Conservation (phyloP, 2,797 vertebrate species). For the Muscicapa striata region DNA sequence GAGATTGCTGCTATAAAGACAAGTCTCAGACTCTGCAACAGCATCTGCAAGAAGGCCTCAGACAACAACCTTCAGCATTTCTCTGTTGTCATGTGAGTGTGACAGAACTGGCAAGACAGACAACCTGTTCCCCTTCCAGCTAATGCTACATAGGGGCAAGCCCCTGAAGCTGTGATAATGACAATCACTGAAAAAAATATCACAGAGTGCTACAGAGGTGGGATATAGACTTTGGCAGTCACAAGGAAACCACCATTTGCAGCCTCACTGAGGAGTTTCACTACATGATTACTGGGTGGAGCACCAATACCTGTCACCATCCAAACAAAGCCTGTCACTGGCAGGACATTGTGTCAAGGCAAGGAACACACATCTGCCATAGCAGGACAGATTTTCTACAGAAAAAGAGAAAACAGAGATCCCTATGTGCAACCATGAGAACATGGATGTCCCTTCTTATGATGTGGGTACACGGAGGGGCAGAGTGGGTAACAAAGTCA, state of each 20-base stretch:
- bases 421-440: neutral
- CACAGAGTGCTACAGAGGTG: neutral
- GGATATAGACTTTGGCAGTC: neutral
- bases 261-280: neutral
- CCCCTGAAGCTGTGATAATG: neutral
- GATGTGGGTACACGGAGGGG: accelerated
- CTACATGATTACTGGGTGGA: neutral
- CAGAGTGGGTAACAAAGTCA: neutral
- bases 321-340: neutral
- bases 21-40: neutral
- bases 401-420: neutral
- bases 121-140: neutral
- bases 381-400: neutral
- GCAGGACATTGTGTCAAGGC: neutral
- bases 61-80: neutral
- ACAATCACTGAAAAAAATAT: neutral
- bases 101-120: neutral
- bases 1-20: neutral
- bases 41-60: neutral
- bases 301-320: neutral
- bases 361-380: neutral
- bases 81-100: no score
- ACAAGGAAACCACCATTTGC: neutral
- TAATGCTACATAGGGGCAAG: neutral
- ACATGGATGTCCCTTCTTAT: accelerated